These are phyloP conservation scores for Leucophenga varia DNA, from an alignment of 1,140 invertebrate species.

Conservation along the genomic window DNA sequence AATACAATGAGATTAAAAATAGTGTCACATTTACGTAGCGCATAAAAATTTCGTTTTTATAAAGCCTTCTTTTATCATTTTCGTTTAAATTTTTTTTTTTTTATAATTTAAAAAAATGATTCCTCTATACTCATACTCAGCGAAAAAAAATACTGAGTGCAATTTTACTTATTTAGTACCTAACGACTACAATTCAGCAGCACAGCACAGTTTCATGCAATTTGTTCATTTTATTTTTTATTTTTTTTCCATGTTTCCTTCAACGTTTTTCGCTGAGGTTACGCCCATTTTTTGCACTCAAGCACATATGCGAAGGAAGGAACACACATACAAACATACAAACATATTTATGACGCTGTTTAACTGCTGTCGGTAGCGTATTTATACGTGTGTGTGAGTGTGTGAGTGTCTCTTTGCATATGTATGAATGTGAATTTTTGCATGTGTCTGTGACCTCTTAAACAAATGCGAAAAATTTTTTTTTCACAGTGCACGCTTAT, in stretches of 20 bases:
- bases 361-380: constrained; percentile 7
- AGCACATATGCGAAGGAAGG: too few relatives aligned
- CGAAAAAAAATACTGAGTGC: constrained; percentile 54
- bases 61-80: too few relatives aligned
- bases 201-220: constrained; percentile 11
- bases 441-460: too few relatives aligned
- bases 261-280: constrained; percentile 20
- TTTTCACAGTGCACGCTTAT: constrained; percentile 42
- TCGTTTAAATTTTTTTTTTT: too few relatives aligned
- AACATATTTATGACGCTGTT: constrained; percentile 31
- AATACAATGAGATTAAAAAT: too few relatives aligned
- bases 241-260: too few relatives aligned
- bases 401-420: constrained; percentile 31
- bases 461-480: constrained; percentile 15
- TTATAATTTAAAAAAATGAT: too few relatives aligned
- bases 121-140: too few relatives aligned
- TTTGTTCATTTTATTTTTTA: constrained; percentile 27
- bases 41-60: too few relatives aligned
- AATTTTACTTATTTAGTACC: constrained; percentile 55
- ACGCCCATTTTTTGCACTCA: constrained; percentile 36
- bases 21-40: too few relatives aligned
- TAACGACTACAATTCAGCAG: constrained; percentile 40
- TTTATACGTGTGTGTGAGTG: constrained; percentile 16
- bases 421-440: too few relatives aligned
- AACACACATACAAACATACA: constrained; percentile 12